Evolutionary conservation across 2,888 invertebrate species (phyloP), one percentile per base, ranked within the genome.

Genomic region (Cremastinae sp.): DNA sequence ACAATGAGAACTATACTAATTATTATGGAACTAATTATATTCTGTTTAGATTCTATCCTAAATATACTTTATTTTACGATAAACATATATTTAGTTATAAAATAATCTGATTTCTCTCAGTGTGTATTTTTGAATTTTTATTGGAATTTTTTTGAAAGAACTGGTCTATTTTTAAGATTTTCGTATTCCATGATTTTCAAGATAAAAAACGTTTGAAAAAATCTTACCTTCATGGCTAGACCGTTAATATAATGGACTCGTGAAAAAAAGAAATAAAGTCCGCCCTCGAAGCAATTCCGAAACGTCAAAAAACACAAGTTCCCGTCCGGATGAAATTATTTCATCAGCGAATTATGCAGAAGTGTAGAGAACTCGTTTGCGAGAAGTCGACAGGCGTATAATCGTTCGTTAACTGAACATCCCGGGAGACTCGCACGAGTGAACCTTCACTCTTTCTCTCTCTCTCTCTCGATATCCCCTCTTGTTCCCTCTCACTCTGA

Each of bases 151-250:
- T 59, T 45, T 20, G 8, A 12, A 38, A 38, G 38, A 43, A 5
- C 18, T 43, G 10, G 7, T 10, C 2, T 3, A 45, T 45, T 43
- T 16, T 28, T 28, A n/a, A 9, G 3, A 22, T 12, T n/a, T 1
- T 10, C 9, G 22, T 36, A 58, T 51, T 43, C 41, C 56, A 65
- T 49, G 64, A 58, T 56, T 28, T 43, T n/a, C n/a, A n/a, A n/a
- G n/a, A n/a, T n/a, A n/a, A n/a, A n/a, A n/a, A n/a, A n/a, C n/a
- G n/a, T n/a, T n/a, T n/a, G 28, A 28, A 28, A 28, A 28, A 28
- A 3, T 28, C 81, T 83, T 80, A 83, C 82, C 83, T 82, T 76
- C 83, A 83, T 83, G 16, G 61, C 77, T 77, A 73, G 75, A 62
- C 22, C 62, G 61, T 56, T 69, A 38, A n/a, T 65, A 22, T 14